Percentiles rank a stretch among this genome's conserved stretches.
These are phyloP conservation scores for Ophiodon elongatus DNA, from an alignment of 2,113 vertebrate genomes.

Conservation along the genomic window DNA sequence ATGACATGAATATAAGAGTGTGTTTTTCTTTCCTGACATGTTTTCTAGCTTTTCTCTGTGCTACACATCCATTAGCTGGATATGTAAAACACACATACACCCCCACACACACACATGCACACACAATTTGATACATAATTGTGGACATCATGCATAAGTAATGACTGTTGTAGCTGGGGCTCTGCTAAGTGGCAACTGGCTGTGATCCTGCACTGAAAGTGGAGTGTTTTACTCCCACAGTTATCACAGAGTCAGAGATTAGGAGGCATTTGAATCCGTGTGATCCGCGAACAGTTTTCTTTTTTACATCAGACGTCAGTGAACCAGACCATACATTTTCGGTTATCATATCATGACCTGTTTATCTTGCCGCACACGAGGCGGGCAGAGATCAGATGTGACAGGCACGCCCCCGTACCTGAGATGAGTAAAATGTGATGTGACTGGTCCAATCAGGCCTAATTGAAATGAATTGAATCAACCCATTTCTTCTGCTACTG, in stretches of 20 bases:
- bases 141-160: constrained; percentile 76
- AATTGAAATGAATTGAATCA: constrained; percentile 83
- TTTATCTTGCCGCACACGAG: constrained; percentile 26
- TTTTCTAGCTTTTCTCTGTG: constrained; percentile 18
- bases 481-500: constrained; percentile 80
- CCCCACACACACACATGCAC: constrained; percentile 23
- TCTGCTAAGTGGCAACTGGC: constrained; percentile 71
- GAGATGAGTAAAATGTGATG: constrained; percentile 79
- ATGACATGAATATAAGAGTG: constrained; percentile 16
- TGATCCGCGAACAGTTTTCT: constrained; percentile 23
- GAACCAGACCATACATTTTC: constrained; percentile 27
- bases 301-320: constrained; percentile 15
- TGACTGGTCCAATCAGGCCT: constrained; percentile 72
- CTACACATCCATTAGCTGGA: constrained; percentile 23
- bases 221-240: constrained; percentile 61
- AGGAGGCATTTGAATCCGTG: constrained; percentile 40
- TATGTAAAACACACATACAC: constrained; percentile 44
- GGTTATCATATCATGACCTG: constrained; percentile 56
- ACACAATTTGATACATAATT: constrained; percentile 68
- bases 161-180: constrained; percentile 66
- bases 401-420: constrained; percentile 62
- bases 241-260: constrained; percentile 57
- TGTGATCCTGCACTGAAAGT: constrained; percentile 63
- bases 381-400: constrained; percentile 58
- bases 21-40: constrained; percentile 15